Evolutionary conservation across 2,113 vertebrate species (phyloP), one percentile per base, ranked within the genome.

Genomic region (Dasypus novemcinctus): DNA sequence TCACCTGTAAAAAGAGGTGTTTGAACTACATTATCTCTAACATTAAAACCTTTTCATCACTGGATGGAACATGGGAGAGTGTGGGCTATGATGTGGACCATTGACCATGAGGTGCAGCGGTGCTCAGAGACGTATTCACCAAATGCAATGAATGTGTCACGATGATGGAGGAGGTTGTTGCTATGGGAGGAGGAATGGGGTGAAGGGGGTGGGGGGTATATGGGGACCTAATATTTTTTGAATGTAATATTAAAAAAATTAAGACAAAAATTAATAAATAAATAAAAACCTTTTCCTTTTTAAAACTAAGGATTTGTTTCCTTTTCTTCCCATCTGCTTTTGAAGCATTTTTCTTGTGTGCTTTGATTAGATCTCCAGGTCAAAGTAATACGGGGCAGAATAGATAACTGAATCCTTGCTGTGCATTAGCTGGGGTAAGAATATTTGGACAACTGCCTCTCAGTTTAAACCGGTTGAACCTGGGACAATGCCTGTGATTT

Each of bases 11-110:
- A 82, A 78, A 41, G 33, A 74, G 11, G 5, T 86, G 36, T 54
- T 87, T 85, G 81, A 85, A 88, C 27, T 82, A 29, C 13, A 36
- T 91, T 93, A 68, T 74, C 54, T 91, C 25, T 93, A 25, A 41
- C 21, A 3, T 15, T 82, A 78, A 86, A 79, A 20, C 5, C 18
- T 4, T 87, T 6, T 36, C 72, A 76, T n/a, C n/a, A n/a, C n/a
- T n/a, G n/a, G n/a, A n/a, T n/a, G n/a, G n/a, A n/a, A n/a, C n/a
- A n/a, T n/a, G n/a, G n/a, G n/a, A n/a, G n/a, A n/a, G n/a, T n/a
- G n/a, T n/a, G n/a, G n/a, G n/a, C n/a, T n/a, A n/a, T n/a, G n/a
- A n/a, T n/a, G n/a, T n/a, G n/a, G n/a, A n/a, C n/a, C n/a, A n/a
- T n/a, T n/a, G n/a, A n/a, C n/a, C n/a, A n/a, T n/a, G n/a, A n/a